phyloP scores from a whole-genome alignment of 35 echinoderm and acorn worm species.

The Ptychodera flava region DNA sequence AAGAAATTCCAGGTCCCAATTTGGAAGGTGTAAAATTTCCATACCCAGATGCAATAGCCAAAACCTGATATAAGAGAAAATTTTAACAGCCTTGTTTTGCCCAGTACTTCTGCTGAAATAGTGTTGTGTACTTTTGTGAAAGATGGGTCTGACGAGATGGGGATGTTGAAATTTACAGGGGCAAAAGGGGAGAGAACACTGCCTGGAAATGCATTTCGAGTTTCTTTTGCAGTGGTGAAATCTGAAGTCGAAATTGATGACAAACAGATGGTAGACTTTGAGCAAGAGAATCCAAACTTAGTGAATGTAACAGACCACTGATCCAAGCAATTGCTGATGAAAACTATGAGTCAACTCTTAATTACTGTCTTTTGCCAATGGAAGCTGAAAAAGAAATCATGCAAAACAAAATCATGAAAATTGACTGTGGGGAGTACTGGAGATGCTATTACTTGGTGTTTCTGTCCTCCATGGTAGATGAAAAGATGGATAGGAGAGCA shows the following conservation, averaged over 20 bases:
- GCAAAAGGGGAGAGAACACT: neutral
- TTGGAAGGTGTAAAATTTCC: too few relatives aligned
- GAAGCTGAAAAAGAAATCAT: neutral
- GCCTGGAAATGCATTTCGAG: slow-evolving; percentile 28
- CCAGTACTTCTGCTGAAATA: neutral
- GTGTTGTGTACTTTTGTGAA: slow-evolving; percentile 20
- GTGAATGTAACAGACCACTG: neutral
- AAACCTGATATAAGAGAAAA: slow-evolving; percentile 3
- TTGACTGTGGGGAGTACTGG: neutral
- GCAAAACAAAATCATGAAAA: slow-evolving; percentile 6
- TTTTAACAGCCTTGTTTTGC: neutral
- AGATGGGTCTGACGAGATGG: slow-evolving; percentile 40
- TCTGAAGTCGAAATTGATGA: slow-evolving; percentile 15
- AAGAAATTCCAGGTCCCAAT: too few relatives aligned
- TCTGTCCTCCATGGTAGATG: slow-evolving; percentile 24
- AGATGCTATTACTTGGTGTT: neutral
- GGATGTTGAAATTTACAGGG: neutral
- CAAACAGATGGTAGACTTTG: neutral
- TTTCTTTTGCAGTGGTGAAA: slow-evolving; percentile 13
- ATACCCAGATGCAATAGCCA: slow-evolving; percentile 30
- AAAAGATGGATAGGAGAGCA: slow-evolving; percentile 7
- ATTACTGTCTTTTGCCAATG: neutral
- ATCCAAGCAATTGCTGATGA: slow-evolving; percentile 17
- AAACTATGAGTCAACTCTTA: neutral
- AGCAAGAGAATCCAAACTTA: slow-evolving; percentile 20